Conservation (phyloP, 2,888 invertebrate genomes). For the Temnothorax unifasciatus region DNA sequence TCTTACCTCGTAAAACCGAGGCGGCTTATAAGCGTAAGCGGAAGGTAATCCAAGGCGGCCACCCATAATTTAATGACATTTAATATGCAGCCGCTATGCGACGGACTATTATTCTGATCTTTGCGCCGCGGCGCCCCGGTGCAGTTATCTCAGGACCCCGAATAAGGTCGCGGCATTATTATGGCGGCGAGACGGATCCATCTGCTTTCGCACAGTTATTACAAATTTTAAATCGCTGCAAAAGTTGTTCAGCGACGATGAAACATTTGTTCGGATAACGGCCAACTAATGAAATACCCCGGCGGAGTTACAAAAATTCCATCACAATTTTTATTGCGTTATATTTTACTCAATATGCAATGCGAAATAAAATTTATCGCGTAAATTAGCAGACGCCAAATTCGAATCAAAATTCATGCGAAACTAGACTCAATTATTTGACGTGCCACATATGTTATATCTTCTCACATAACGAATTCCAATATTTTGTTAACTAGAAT, state of each 20-base stretch:
- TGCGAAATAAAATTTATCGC: slow-evolving; percentile 28
- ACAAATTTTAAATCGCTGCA: slow-evolving; percentile 27
- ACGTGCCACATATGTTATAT: slow-evolving; percentile 5
- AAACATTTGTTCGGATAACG: slow-evolving; percentile 34
- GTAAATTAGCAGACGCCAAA: slow-evolving; percentile 23
- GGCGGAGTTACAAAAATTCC: slow-evolving; percentile 36
- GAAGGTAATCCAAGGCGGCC: slow-evolving; percentile 74
- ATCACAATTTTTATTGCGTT: slow-evolving; percentile 35
- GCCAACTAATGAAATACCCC: slow-evolving; percentile 35
- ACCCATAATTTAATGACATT: slow-evolving; percentile 78
- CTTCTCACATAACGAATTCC: slow-evolving; percentile 41
- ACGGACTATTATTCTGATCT: slow-evolving; percentile 71
- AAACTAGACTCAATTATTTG: slow-evolving; percentile 42
- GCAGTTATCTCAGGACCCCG: not conserved
- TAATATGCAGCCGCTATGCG: slow-evolving; percentile 75
- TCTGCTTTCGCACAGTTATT: not conserved
- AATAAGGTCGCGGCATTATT: slow-evolving; percentile 37
- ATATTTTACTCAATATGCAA: slow-evolving; percentile 14
- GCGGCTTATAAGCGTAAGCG: slow-evolving; percentile 72
- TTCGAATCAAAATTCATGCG: slow-evolving; percentile 33
- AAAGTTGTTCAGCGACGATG: slow-evolving; percentile 21
- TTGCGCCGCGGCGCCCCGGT: slow-evolving; percentile 24
- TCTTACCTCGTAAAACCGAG: slow-evolving; percentile 75
- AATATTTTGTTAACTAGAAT: slow-evolving; percentile 36
- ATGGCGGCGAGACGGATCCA: slow-evolving; percentile 27